Percentiles rank a stretch among this genome's conserved stretches.
Evolutionary conservation across 2,797 vertebrate species (phyloP).

Genomic region (Sorex maritimensis): DNA sequence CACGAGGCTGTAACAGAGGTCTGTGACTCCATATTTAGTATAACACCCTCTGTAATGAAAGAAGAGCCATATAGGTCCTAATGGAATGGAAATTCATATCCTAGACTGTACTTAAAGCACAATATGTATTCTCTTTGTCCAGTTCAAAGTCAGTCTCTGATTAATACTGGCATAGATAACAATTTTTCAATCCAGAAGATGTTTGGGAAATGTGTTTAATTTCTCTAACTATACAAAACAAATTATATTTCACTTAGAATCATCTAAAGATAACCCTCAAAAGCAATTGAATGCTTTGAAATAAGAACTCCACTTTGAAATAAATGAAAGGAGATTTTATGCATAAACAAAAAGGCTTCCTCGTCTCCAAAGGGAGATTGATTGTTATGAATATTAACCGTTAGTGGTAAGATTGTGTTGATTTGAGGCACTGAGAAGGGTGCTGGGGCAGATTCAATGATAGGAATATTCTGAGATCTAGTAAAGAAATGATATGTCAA

Average conservation of each 20-base stretch:
- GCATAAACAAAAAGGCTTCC: slow-evolving; percentile 60
- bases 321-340: slow-evolving; percentile 45
- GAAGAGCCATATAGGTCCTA: not conserved
- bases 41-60: slow-evolving; percentile 31
- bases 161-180: slow-evolving; percentile 9
- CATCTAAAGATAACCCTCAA: slow-evolving; percentile 36
- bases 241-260: slow-evolving; percentile 36
- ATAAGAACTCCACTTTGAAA: slow-evolving; percentile 67
- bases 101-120: slow-evolving; percentile 18
- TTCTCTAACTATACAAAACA: slow-evolving; percentile 58
- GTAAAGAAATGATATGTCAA: slow-evolving; percentile 14
- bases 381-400: slow-evolving; percentile 44
- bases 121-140: not conserved
- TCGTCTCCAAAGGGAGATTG: slow-evolving; percentile 21
- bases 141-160: slow-evolving; percentile 47
- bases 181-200: slow-evolving; percentile 54
- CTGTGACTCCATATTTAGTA: not conserved
- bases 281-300: slow-evolving; percentile 24
- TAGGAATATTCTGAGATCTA: not conserved
- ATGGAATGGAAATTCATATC: slow-evolving; percentile 23
- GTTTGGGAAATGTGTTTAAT: slow-evolving; percentile 39
- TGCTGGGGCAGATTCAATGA: not conserved
- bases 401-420: slow-evolving; percentile 46
- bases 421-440: slow-evolving; percentile 27
- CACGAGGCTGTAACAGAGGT: not conserved